These are phyloP conservation scores for Hippocampus abdominalis DNA, from an alignment of 2,113 vertebrate genomes.

Conservation along the genomic window DNA sequence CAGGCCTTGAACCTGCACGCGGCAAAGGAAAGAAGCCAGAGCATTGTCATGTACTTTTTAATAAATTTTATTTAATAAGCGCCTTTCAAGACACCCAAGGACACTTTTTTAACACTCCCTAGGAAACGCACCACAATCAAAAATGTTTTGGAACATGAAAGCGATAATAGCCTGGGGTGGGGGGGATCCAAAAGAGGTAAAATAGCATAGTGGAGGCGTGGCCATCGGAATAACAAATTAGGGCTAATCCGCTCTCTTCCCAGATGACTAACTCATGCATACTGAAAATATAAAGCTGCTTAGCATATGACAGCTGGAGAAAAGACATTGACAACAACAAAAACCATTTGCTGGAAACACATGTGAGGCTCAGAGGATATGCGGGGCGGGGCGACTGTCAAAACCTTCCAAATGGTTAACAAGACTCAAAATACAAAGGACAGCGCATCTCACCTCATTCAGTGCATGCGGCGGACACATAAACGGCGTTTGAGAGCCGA, in stretches of 20 bases:
- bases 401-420: too few species aligned
- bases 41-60: not conserved
- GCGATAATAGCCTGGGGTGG: not conserved
- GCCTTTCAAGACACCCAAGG: too few species aligned
- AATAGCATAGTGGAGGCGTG: not conserved
- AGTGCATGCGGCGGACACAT: too few species aligned
- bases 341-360: not conserved
- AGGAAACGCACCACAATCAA: not conserved
- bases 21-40: not conserved
- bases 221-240: not conserved
- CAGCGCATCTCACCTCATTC: not conserved
- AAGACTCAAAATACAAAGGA: not conserved
- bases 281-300: not conserved
- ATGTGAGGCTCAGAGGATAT: not conserved
- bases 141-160: not conserved
- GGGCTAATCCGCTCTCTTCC: not conserved
- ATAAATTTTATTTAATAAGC: too few species aligned
- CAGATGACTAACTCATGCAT: not conserved
- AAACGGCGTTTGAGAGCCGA: too few species aligned
- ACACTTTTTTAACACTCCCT: not conserved
- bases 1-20: slow-evolving; percentile 84
- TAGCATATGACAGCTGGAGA: not conserved
- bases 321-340: not conserved
- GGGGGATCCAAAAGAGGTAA: not conserved
- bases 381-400: not conserved